phyloP scores from a whole-genome alignment of 2,113 vertebrate genomes.

The Nansenia antarctica region DNA sequence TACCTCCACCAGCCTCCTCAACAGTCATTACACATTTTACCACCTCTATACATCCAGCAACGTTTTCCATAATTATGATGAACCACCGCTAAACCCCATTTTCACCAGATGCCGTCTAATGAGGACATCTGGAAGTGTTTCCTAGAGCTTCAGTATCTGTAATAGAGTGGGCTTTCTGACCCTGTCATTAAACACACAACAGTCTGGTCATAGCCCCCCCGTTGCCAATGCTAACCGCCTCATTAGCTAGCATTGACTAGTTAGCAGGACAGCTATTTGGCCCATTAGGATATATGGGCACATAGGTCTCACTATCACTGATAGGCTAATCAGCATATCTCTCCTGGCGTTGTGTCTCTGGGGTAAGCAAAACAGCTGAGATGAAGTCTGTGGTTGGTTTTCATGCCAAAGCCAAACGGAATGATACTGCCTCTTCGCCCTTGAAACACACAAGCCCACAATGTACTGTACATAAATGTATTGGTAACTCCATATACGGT shows the following conservation, averaged over 20 bases:
- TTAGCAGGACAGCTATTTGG: background rate
- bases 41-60: background rate
- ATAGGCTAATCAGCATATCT: background rate
- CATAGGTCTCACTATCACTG: background rate
- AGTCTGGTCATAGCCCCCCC: background rate
- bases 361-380: background rate
- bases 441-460: background rate
- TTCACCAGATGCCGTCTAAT: background rate
- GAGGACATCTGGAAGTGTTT: background rate
- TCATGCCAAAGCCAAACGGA: background rate
- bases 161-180: background rate
- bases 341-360: background rate
- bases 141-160: background rate
- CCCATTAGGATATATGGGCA: background rate
- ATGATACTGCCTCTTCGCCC: background rate
- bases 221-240: background rate
- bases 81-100: background rate
- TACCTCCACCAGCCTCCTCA: background rate
- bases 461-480: background rate
- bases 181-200: background rate
- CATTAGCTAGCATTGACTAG: background rate
- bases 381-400: background rate
- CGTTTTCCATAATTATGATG: background rate
- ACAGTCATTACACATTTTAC: background rate
- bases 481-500: background rate